Evolutionary conservation across 1,140 invertebrate species (phyloP), one percentile per base, ranked within the genome.

Genomic region (Drosophila baimaii): DNA sequence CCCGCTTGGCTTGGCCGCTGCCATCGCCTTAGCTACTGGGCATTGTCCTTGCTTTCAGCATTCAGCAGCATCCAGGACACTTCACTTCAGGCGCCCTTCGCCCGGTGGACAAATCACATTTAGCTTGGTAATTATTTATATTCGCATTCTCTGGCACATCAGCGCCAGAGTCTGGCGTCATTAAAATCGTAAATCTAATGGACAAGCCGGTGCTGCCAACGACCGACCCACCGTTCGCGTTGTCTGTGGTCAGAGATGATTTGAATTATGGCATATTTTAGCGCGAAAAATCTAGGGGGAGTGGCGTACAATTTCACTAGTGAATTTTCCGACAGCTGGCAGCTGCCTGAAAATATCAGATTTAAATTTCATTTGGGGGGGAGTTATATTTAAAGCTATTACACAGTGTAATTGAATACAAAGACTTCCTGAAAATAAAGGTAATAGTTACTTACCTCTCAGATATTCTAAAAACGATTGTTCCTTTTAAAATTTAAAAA

Each of bases 181-280:
- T 86, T 82, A 77, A 82, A 88, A 88, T 82, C 83, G 85, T 86
- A 88, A 86, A 86, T 86, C 79, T 85, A 79, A 79, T 78, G 83
- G 68, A 64, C 59, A 81, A 77, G 75, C 61, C 62, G 79, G 81
- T 33, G 73, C 78, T 55, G 39, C 54, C 52, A 59, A 52, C 54
- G 39, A 27, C 63, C 47, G 37, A 12, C n/a, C n/a, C n/a, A n/a
- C n/a, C 25, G 27, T n/a, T 29, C 25, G n/a, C 58, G 57, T 55
- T 71, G 61, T 54, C 80, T 66, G 73, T 63, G 68, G 59, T 66
- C 46, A 49, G 37, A 71, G 47, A 58, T 47, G 31, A 29, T 63
- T 72, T 80, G 77, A 77, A 55, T 75, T 79, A 83, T 79, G 70
- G 59, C 58, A 63, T 37, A 49, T 64, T 76, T 62, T 44, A 57